These are phyloP conservation scores for Spondyliosoma cantharus DNA, from an alignment of 2,797 vertebrate genomes.

Conservation along the genomic window DNA sequence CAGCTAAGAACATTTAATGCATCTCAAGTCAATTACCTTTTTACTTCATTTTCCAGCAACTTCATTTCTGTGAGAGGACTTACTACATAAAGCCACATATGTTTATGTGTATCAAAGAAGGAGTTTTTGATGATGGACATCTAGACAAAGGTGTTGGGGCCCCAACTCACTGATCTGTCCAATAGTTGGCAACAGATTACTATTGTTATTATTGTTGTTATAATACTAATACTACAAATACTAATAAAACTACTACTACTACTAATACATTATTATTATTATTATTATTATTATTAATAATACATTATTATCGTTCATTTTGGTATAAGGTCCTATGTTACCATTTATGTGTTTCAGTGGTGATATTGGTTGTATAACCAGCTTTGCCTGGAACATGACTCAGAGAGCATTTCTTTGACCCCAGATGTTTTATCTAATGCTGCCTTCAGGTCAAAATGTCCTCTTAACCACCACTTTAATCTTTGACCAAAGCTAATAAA, in stretches of 20 bases:
- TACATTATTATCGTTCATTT: background rate
- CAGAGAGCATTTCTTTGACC: background rate
- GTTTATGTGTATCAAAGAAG: slow-evolving; percentile 7
- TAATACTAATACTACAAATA: too few species aligned
- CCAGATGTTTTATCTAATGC: background rate
- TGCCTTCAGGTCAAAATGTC: background rate
- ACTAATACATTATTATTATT: too few species aligned
- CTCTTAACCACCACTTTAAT: background rate
- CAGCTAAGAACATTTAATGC: slow-evolving; percentile 73
- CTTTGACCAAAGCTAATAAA: background rate
- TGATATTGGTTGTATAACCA: background rate
- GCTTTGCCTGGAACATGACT: background rate
- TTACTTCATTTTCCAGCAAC: slow-evolving; percentile 55
- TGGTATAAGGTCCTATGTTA: background rate
- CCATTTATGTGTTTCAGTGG: background rate
- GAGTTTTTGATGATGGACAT: background rate
- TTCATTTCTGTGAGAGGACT: slow-evolving; percentile 55
- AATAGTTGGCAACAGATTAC: background rate
- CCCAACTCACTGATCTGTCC: background rate
- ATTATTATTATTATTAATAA: too few species aligned
- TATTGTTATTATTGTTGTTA: too few species aligned
- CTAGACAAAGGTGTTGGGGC: background rate
- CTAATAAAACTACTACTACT: too few species aligned
- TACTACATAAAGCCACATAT: slow-evolving; percentile 18
- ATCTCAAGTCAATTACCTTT: slow-evolving; percentile 72